Evolutionary conservation across 2,113 vertebrate genomes (phyloP).

Genomic region (Pseudorectes ferrugineus): DNA sequence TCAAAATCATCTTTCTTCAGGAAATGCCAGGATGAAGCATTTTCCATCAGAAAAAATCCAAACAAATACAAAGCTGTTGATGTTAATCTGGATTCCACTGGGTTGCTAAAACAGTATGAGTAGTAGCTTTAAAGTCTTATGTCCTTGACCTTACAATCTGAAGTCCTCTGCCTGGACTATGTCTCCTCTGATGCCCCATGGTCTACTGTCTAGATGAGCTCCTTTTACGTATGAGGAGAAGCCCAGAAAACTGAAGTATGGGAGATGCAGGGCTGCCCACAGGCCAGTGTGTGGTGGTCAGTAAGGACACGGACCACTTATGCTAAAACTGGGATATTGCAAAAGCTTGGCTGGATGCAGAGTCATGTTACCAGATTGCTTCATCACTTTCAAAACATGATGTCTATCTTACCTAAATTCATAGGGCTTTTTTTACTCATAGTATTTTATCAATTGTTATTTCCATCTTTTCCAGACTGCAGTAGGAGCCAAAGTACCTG

Average conservation of each 20-base stretch:
- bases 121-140: not conserved
- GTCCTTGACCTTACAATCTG: not conserved
- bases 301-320: not conserved
- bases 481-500: slow-evolving; percentile 74
- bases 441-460: not conserved
- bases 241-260: accelerated
- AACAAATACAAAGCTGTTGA: not conserved
- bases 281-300: not conserved
- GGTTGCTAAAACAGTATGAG: not conserved
- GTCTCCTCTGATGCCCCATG: not conserved
- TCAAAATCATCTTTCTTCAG: not conserved
- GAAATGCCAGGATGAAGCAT: not conserved
- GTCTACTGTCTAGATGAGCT: not conserved
- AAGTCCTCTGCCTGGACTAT: not conserved
- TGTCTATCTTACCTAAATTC: not conserved
- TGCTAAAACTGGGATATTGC: not conserved
- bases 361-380: not conserved
- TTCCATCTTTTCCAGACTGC: slow-evolving; percentile 72
- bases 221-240: not conserved
- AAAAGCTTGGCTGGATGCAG: not conserved
- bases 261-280: not conserved
- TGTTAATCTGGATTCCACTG: not conserved
- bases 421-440: not conserved
- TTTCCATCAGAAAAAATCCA: not conserved
- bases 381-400: not conserved